Base-by-base conservation (phyloP, 1,140 invertebrate genomes). In the Drosophila willistoni region DNA sequence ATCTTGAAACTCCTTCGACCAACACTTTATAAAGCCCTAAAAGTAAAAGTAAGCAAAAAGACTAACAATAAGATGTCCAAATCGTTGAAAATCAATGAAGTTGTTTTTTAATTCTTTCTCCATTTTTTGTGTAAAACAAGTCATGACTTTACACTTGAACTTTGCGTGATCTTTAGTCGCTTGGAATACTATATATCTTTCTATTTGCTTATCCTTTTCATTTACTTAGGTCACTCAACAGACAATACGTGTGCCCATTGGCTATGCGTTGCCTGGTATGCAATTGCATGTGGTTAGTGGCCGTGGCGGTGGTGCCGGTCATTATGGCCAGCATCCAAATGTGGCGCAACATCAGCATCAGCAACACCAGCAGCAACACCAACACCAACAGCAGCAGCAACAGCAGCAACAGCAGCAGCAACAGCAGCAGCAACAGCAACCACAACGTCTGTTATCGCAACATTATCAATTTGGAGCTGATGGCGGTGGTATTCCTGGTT, bases 231-330 rank as follows among this genome's bases (percentile, higher is more conserved):
- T 92, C 1, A 92, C 91, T 17, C 91, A 92, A 55, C 92, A 93
- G 68, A 93, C 92, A 64, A 92, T 93, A 63, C 84, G 90, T 39
- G 89, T 92, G 54, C 90, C 91, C 29, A 90, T 92, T 64, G 87
- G 90, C n/a, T 92, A 92, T 68, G 87, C 90, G 1, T 65, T 91
- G 66, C 92, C 92, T 47, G 89, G 86, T 65, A 90, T 92, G 92
- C 87, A 92, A 64, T 42, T 92, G 70, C 91, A 83, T 92, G 93
- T 69, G 90, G 93, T 75, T 64, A 87, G 93, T 51, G 92, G 93
- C 7, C 92, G 92, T 56, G 87, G 81, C 25, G 93, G 91, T 62
- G 75, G 76, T 12, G 75, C 77, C 7, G 65, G 75, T 22, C 91
- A 92, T 42, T 92, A 90, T 42, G 75, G 86, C 74, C 93, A 83